These are phyloP conservation scores for Eilema griseolum DNA, from an alignment of 2,888 invertebrate genomes.

Conservation along the genomic window DNA sequence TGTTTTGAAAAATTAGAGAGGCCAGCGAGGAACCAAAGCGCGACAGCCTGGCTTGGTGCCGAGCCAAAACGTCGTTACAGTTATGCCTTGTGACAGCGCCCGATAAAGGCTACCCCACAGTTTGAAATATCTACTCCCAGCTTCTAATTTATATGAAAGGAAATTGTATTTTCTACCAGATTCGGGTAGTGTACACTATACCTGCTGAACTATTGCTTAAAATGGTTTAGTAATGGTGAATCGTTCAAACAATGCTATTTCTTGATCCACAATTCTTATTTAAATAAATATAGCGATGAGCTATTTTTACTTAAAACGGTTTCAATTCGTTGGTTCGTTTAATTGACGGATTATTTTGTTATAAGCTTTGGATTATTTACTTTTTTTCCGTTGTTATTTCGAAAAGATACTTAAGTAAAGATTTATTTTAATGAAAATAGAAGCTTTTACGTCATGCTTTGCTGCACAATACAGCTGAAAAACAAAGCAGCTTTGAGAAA, in stretches of 20 bases:
- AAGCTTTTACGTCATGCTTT: no score
- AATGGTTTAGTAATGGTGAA: not conserved
- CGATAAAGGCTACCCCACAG: constrained; percentile 52
- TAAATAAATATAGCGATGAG: not conserved
- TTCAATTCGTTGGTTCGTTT: not conserved
- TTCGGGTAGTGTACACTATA: constrained; percentile 39
- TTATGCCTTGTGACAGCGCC: constrained; percentile 61
- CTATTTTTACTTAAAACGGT: not conserved
- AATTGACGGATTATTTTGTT: not conserved
- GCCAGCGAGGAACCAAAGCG: constrained; percentile 49
- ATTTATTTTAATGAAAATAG: not conserved
- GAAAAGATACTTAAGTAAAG: not conserved
- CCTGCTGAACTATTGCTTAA: no score
- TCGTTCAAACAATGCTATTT: not conserved
- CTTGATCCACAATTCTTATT: not conserved
- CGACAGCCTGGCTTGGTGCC: constrained; percentile 65
- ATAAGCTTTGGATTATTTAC: not conserved
- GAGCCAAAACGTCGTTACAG: constrained; percentile 67
- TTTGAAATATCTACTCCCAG: constrained; percentile 52
- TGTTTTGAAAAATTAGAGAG: constrained; percentile 81
- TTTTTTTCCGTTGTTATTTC: not conserved
- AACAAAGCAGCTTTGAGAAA: not conserved
- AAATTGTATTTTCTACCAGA: constrained; percentile 47
- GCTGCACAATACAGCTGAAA: not conserved
- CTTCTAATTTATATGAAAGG: constrained; percentile 53